Evolutionary conservation across 1,140 invertebrate species (phyloP).

Genomic region (Drosophila chauvacae): DNA sequence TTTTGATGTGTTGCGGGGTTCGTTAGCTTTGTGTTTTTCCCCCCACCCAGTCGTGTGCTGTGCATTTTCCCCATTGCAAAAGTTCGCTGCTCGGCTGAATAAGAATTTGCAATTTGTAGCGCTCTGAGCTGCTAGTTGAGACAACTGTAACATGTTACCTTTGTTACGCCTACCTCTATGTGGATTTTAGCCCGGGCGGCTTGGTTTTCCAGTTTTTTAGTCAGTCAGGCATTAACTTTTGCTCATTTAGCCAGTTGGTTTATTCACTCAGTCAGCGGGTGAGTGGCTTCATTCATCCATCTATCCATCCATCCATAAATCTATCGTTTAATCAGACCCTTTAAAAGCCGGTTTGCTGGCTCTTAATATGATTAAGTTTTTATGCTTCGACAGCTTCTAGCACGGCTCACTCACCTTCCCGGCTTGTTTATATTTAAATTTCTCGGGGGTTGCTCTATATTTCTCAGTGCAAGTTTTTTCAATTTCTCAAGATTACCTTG

Average conservation of each 20-base stretch:
- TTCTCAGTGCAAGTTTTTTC: constrained; percentile 10
- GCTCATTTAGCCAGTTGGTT: constrained; percentile 39
- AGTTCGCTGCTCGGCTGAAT: constrained; percentile 39
- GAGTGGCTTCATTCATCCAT: constrained; percentile 28
- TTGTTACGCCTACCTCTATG: constrained; percentile 23
- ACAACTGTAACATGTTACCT: constrained; percentile 48
- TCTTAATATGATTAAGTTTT: constrained; percentile 70
- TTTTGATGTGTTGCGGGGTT: constrained; percentile 20
- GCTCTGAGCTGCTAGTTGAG: constrained; percentile 20
- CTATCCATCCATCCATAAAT: constrained; percentile 7
- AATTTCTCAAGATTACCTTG: constrained; percentile 3
- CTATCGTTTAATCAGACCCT: constrained; percentile 53
- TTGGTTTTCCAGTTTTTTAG: constrained; percentile 25
- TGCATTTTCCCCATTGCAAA: constrained; percentile 49
- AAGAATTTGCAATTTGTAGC: constrained; percentile 37
- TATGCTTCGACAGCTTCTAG: constrained; percentile 72
- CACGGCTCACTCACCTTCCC: constrained; percentile 15
- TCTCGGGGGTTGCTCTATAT: constrained; percentile 6
- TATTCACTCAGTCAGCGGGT: constrained; percentile 41
- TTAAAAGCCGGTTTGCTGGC: constrained; percentile 34
- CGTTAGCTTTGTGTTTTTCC: constrained; percentile 34
- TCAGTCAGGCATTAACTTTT: constrained; percentile 44
- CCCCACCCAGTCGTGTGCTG: neutral
- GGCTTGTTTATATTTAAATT: constrained; percentile 11
- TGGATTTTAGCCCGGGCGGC: constrained; percentile 12